Evolutionary conservation across 2,113 vertebrate species (phyloP), one percentile per base, ranked within the genome.

Genomic region (Raphicerus campestris): DNA sequence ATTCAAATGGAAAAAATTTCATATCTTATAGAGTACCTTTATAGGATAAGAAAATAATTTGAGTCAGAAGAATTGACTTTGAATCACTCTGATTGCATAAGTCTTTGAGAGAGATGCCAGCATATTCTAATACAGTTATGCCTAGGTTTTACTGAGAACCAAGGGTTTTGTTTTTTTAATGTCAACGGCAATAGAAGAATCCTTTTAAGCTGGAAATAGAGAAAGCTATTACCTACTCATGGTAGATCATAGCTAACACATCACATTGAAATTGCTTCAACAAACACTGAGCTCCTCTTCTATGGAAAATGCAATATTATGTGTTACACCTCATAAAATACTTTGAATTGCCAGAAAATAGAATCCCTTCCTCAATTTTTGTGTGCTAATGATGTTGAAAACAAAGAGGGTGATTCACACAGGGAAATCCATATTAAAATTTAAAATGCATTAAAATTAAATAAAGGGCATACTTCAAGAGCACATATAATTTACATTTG

Each of bases 361-460:
- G 84, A 97, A 95, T 82, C 70, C 45, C 53, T 96, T 96, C 93
- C 88, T 97, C 97, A 97, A 87, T 94, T 97, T 98, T 97, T 91
- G 80, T 96, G 91, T 97, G 93, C 91, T 98, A 98, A 97, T 97
- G 97, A 95, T 63, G n/a, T 82, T 96, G 94, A 94, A 96, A 97
- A 97, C 92, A 94, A 94, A 96, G 93, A 89, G 61, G 58, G 63
- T 91, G 83, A 97, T 97, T 98, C 93, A 93, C 89, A 86, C 96
- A 96, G 83, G 96, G 97, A 88, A 95, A 97, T 97, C 81, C 91
- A 91, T 97, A 97, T 98, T 97, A 98, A 98, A 98, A 96, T 97
- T 98, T 98, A 97, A 98, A 98, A 97, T 93, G 95, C 97, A 98
- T 98, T 98, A 97, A 98, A 98, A 97, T 98, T 98, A 98, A 97